Percentiles rank a stretch among this genome's conserved stretches.
These are phyloP conservation scores for Uloborus plumipes DNA, from an alignment of 2,888 invertebrate species.

Conservation along the genomic window DNA sequence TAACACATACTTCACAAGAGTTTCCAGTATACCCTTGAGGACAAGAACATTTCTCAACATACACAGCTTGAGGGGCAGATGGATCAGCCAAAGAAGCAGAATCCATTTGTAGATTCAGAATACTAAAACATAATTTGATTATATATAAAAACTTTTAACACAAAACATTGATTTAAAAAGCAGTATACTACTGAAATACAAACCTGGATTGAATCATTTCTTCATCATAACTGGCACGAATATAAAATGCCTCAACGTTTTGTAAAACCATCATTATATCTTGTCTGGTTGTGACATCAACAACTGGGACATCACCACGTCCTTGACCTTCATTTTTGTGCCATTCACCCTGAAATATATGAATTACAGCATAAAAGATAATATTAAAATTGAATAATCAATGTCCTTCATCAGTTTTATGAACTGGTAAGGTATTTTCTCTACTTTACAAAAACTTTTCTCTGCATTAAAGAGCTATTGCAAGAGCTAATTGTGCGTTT, in stretches of 20 bases:
- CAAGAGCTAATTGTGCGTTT: too few species aligned
- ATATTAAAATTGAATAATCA: too few species aligned
- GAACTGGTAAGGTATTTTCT: too few species aligned
- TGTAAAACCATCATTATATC: constrained; percentile 96
- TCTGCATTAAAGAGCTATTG: too few species aligned
- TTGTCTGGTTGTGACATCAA: constrained; percentile 77
- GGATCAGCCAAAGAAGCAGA: constrained; percentile 72
- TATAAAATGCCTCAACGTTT: constrained; percentile 84
- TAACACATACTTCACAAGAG: constrained; percentile 81
- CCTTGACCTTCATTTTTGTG: constrained; percentile 72
- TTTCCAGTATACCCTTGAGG: constrained; percentile 87
- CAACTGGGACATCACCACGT: constrained; percentile 59
- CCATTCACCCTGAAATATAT: constrained; percentile 80
- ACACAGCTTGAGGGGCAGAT: constrained; percentile 79
- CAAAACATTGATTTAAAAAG: too few species aligned
- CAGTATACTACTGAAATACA: not conserved
- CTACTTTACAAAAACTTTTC: too few species aligned
- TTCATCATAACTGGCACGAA: constrained; percentile 73
- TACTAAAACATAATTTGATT: constrained; percentile 70
- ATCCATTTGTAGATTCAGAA: constrained; percentile 73
- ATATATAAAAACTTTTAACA: too few species aligned
- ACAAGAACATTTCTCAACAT: constrained; percentile 91
- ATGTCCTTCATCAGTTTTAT: too few species aligned
- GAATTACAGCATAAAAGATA: not conserved
- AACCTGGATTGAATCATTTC: constrained; percentile 67